Evolutionary conservation across 2,888 invertebrate species (phyloP), one percentile per base, ranked within the genome.

Genomic region (Meiosimyza platycephala): DNA sequence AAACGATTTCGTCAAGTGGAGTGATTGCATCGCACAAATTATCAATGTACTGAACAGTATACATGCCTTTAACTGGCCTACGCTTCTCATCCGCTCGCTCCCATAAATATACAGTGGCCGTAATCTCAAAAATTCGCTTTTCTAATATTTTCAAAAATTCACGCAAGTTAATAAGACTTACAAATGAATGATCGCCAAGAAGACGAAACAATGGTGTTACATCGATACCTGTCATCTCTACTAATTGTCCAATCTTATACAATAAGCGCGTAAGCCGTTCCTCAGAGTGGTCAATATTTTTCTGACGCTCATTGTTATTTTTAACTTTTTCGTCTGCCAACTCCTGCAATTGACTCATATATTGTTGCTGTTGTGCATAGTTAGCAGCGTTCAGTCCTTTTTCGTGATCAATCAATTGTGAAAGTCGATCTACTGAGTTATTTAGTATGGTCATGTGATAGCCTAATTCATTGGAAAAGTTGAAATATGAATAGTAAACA

Each of bases 101-200:
- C 6, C 77, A 70, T 2, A 81, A 76, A 73, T 89, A 90, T 0
- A 87, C 89, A 1, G 88, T 87, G 79, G 90, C 88, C 3, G 90
- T 88, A 9, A 90, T 85, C 22, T 87, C 87, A 78, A 89, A 89
- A 6, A 89, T 86, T 62, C 90, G 89, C 1, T 84, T 75, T 79
- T 90, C 90, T 6, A 91, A 80, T 22, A 90, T 87, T 72, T 86
- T 85, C 0, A 90, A 84, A 80, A 90, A 90, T 72, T 89, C 88
- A 28, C 84, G 78, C 5, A 90, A 88, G 79, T 90, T 91, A 83
- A 89, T 89, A 55, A 88, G 88, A 85, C 92, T 87, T 80, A 92
- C 84, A 79, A 90, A 87, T 76, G 88, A 85, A 86, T 92, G 86
- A 85, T 90, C 85, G 13, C 92, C 87, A 57, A 91, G 82, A 15